Base-by-base conservation (phyloP, 2,888 invertebrate genomes). In the Stratiomys singularior region DNA sequence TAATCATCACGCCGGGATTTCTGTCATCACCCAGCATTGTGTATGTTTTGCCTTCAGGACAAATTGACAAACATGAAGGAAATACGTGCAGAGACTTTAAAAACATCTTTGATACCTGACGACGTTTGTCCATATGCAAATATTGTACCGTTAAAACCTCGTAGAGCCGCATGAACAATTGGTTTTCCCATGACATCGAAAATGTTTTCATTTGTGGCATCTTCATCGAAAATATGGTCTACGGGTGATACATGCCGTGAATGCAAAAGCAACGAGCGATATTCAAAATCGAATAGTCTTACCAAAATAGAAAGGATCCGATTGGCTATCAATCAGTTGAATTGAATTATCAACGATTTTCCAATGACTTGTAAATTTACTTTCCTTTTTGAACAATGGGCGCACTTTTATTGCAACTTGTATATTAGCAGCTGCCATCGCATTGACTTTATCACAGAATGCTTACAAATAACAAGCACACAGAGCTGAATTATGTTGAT, bases 91-190 rank as follows among this genome's bases (percentile, higher is more conserved):
- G 15, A 52, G 15, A n/a, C 52, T 13, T 44, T 44, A 71, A 60
- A 5, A 1, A 60, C 25, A n/a, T 9, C 18, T 5, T 0, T 67
- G 78, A 56, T 80, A 76, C 96, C 97, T 0, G 96, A 96, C 0
- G 95, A 94, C 3, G 96, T 96, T 86, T 96, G 96, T 7, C 96
- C 96, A 85, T 97, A 97, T 0, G 96, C 96, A 88, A 97, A 95
- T 81, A 97, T 92, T 0, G 96, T 96, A 1, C 95, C 96, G 85
- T 95, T 95, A 82, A 94, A 92, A 1, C 95, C 95, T 80, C 90
- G 89, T 15, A 93, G 88, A 0, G 92, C 91, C 0, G 93, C 90
- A 80, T 92, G 89, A 1, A 95, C 91, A 80, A 95, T 92, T 0
- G 93, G 93, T 82, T 91, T 90, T 0, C 92, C 93, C 81, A 94